Base-by-base conservation (phyloP, 2,888 invertebrate species). In the Drosophila rellima region DNA sequence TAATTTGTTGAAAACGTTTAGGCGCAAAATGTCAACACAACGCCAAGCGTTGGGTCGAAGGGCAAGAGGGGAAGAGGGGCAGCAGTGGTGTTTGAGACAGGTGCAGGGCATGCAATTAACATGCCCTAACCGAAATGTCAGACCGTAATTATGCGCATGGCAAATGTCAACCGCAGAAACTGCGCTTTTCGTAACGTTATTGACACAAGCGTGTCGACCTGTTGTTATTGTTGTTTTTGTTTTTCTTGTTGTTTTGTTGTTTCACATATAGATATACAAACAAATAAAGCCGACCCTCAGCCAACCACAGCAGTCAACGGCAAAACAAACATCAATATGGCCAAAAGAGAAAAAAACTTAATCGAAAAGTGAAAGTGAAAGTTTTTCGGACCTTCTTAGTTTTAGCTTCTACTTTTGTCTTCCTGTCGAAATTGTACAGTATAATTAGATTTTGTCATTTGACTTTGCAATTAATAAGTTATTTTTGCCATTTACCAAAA, bases 71-170 rank as follows among this genome's bases (percentile, higher is more conserved):
- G 35, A n/a, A 29, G 5, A 8, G 15, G 29, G 7, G 17, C 11
- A 13, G 15, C 13, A 18, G 11, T 8, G 11, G n/a, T 17, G n/a
- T n/a, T n/a, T n/a, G 18, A 11, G 15, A 35, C 23, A 23, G 45
- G 26, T 11, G 8, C 11, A 26, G 70, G 29, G 39, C 55, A 29
- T 69, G 78, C 78, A 78, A 78, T 78, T 78, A 78, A 78, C 78
- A 68, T 66, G 66, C 57, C 65, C 74, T 50, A 56, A 65, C 71
- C 71, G 45, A 78, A 78, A 78, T 71, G 71, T 62, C 71, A 74
- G 64, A 74, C 64, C 74, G 48, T 64, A 78, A 77, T 74, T 77
- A 77, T 77, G 75, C 74, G 71, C 78, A 74, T 74, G 74, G 59
- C 78, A 74, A 78, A 70, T 77, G 66, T 59, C 63, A 47, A 70